Conservation (phyloP, 2,797 vertebrate genomes). For the Agapornis canus region DNA sequence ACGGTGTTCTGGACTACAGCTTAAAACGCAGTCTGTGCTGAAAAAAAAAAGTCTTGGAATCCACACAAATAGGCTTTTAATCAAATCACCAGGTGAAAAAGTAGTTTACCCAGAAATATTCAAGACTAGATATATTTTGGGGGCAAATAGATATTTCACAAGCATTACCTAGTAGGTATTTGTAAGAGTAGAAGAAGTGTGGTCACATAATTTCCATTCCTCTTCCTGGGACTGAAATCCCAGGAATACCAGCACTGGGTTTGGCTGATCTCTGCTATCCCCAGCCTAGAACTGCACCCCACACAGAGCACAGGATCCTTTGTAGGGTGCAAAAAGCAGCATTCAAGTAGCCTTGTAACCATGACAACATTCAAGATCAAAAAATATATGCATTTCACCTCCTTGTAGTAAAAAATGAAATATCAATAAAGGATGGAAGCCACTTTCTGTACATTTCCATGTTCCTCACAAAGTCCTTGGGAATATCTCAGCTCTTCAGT, state of each 20-base stretch:
- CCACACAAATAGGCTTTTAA: not conserved
- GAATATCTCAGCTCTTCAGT: constrained; percentile 1
- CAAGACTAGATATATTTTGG: not conserved
- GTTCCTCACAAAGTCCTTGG: not conserved
- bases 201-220: not conserved
- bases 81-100: not conserved
- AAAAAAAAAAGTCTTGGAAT: not conserved
- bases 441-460: not conserved
- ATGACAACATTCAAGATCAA: constrained; percentile 43
- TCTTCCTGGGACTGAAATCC: not conserved
- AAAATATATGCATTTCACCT: constrained; percentile 30
- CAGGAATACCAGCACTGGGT: not conserved
- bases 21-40: not conserved
- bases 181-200: not conserved
- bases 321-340: not conserved
- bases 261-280: not conserved
- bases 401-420: constrained; percentile 36
- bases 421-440: constrained; percentile 12
- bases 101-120: not conserved
- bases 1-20: not conserved
- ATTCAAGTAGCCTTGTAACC: constrained; percentile 35
- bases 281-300: not conserved
- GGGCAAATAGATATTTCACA: not conserved
- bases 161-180: not conserved
- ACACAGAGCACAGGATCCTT: not conserved